phyloP scores from a whole-genome alignment of 2,113 vertebrate genomes.

The Eidolon helvum region DNA sequence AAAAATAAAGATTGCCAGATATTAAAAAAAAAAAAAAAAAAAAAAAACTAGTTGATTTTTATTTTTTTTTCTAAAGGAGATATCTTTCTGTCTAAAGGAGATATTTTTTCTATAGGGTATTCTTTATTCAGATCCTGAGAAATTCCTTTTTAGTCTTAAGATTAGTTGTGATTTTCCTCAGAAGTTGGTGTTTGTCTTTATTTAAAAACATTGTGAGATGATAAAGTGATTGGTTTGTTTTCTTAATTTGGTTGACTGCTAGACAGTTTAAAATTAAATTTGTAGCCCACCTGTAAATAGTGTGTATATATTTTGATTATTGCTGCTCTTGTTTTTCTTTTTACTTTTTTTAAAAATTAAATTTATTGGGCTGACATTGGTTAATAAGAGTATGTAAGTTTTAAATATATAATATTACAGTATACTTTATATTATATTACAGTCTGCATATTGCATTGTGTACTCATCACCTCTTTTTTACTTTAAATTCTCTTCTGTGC shows the following conservation, averaged over 20 bases:
- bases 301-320: neutral
- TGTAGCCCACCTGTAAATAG: neutral
- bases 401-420: neutral
- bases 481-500: neutral
- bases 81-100: neutral
- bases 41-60: neutral
- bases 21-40: neutral
- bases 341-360: neutral
- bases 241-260: neutral
- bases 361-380: neutral
- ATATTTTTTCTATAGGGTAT: neutral
- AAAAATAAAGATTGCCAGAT: too few relatives aligned
- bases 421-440: too few relatives aligned
- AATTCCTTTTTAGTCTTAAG: neutral
- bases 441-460: neutral
- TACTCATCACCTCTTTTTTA: neutral
- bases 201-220: neutral
- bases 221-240: neutral
- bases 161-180: slow-evolving; percentile 21
- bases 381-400: neutral
- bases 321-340: neutral
- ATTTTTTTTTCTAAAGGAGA: neutral
- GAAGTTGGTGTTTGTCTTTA: neutral
- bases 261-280: slow-evolving; percentile 26
- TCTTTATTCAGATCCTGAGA: neutral